Base-by-base conservation (phyloP, 2,888 invertebrate species). In the Chirona hameri region DNA sequence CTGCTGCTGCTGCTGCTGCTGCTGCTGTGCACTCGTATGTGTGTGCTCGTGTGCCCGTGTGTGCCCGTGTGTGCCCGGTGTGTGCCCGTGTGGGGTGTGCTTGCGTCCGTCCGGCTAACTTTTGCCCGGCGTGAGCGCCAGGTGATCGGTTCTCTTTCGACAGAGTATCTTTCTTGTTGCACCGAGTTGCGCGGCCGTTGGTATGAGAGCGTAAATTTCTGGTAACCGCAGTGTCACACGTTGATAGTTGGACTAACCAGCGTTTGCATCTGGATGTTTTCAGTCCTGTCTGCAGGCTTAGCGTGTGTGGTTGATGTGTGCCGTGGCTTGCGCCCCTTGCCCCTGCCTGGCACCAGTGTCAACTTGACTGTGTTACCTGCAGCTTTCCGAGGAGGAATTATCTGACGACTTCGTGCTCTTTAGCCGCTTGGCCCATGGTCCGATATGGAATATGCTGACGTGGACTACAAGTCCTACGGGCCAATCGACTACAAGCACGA, bases 401-500 rank as follows among this genome's bases (percentile, higher is more conserved):
- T 76, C 76, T 76, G 76, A 76, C 46, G 76, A 76, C 76, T 76
- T 76, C 76, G 27, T 76, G 76, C 46, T 76, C 39, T 76, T 76
- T 27, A 76, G 76, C 76, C 76, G 76, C 76, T 76, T 76, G 76
- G 76, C 76, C 76, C 76, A 46, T 91, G 90, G 87, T 90, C 91
- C 88, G 95, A 96, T 89, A 91, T 96, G 89, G 94, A 94, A 87
- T 96, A 96, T 89, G 96, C 96, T 84, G 96, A 96, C 88, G 93
- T 95, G 86, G 95, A 96, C 88, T 93, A 95, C 89, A 93, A 93
- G 87, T 94, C 94, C 86, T 96, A 96, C 89, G 96, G 96, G 85
- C 96, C 96, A 81, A 95, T 96, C 88, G 94, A 96, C 90, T 96
- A 96, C 90, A 96, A 96, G 88, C 93, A 93, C 84, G 95, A 76